Conservation (phyloP, 2,888 invertebrate genomes). For the Syritta pipiens region DNA sequence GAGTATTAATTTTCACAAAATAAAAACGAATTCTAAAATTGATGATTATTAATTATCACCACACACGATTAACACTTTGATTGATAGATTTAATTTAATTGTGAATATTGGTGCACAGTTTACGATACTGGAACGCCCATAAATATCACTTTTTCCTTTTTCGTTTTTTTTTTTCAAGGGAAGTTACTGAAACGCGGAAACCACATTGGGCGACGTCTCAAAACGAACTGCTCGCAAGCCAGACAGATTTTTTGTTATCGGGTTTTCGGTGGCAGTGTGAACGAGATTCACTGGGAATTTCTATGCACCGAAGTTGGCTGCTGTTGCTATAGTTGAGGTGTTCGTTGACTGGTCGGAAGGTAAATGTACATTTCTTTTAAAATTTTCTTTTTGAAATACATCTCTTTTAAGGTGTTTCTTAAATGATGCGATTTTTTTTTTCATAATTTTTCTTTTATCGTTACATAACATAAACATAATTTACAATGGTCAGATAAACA, state of each 20-base stretch:
- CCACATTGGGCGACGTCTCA: constrained; percentile 41
- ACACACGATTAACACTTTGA: constrained; percentile 10
- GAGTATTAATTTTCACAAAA: constrained; percentile 46
- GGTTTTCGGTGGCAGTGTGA: constrained; percentile 50
- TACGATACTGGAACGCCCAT: constrained; percentile 50
- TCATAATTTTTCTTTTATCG: too few relatives aligned
- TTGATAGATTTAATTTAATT: background rate
- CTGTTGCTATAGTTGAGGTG: constrained; percentile 2
- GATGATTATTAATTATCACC: constrained; percentile 15
- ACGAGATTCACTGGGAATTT: constrained; percentile 21
- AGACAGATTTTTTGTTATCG: constrained; percentile 61
- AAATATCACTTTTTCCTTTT: constrained; percentile 33
- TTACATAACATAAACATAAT: too few relatives aligned
- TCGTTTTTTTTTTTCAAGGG: too few relatives aligned
- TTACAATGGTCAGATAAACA: too few relatives aligned
- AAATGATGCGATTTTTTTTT: too few relatives aligned
- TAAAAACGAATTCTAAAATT: constrained; percentile 21
- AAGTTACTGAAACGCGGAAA: constrained; percentile 13
- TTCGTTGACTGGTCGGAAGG: constrained; percentile 21
- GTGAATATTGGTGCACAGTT: constrained; percentile 22
- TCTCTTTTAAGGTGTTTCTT: too few relatives aligned
- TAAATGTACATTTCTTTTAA: too few relatives aligned
- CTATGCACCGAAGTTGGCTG: constrained; percentile 29
- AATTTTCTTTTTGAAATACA: too few relatives aligned
- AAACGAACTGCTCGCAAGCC: constrained; percentile 65